These are phyloP conservation scores for Sigmodon hispidus DNA, from an alignment of 2,113 vertebrate genomes.

Conservation along the genomic window DNA sequence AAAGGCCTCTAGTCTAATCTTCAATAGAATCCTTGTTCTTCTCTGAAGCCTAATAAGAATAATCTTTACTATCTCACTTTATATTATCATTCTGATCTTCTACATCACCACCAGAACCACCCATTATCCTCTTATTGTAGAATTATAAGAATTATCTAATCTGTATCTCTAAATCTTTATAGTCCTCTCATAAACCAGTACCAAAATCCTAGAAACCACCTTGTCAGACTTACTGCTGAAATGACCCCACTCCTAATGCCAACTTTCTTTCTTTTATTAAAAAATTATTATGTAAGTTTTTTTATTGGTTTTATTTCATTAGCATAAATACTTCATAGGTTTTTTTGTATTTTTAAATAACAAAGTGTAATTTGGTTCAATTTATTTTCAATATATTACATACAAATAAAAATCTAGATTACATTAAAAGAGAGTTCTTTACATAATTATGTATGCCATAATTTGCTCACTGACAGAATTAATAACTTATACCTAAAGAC, in stretches of 20 bases:
- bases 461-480: neutral
- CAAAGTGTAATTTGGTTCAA: neutral
- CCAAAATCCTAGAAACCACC: neutral
- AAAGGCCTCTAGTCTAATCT: neutral
- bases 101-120: neutral
- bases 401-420: neutral
- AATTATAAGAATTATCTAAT: neutral
- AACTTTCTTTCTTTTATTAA: too few species aligned
- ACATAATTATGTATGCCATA: neutral
- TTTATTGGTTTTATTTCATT: constrained; percentile 25
- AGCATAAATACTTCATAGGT: neutral
- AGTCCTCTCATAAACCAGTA: neutral
- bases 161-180: neutral
- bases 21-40: neutral
- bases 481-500: neutral
- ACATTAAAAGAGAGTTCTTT: neutral
- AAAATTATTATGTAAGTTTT: neutral
- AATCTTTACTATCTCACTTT: neutral
- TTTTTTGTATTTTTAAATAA: neutral
- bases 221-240: neutral
- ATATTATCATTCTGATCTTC: neutral
- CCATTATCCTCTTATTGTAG: neutral
- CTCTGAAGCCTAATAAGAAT: neutral
- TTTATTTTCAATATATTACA: neutral
- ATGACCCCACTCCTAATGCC: too few species aligned